Evolutionary conservation across 2,888 invertebrate genomes (phyloP).

Genomic region (Nudaria mundana): DNA sequence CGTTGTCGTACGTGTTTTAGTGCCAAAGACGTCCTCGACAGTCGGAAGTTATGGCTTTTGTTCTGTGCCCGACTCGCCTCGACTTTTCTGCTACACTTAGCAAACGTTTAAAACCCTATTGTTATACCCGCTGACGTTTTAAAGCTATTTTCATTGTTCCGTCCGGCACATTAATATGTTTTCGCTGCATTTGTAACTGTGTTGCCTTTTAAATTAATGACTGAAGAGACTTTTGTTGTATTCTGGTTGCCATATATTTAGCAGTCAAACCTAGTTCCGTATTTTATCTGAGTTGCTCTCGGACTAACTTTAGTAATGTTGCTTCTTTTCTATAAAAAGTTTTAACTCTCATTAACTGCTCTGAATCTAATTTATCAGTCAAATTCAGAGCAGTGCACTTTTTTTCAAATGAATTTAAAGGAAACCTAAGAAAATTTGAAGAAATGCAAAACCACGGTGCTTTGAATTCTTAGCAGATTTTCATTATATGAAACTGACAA

Average conservation of each 20-base stretch:
- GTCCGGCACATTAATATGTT: conserved; percentile 37
- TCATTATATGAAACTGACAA: no score
- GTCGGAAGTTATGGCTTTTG: conserved; percentile 54
- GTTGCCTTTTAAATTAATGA: conserved; percentile 5
- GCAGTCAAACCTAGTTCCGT: no score
- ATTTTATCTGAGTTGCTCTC: no score
- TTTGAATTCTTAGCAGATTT: no score
- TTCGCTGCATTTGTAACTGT: conserved; percentile 24
- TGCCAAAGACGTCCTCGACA: conserved; percentile 37
- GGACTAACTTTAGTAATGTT: no score
- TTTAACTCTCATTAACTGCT: no score
- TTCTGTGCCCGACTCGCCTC: conserved; percentile 44
- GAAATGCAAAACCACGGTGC: no score
- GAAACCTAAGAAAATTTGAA: no score
- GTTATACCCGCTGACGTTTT: conserved; percentile 55
- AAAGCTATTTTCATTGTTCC: conserved; percentile 52
- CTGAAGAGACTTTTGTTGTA: background rate
- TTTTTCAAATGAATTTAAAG: no score
- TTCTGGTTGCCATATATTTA: background rate
- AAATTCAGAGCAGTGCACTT: no score
- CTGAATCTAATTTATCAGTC: no score
- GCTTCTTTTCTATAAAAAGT: no score
- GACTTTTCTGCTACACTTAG: conserved; percentile 67
- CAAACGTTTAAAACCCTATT: conserved; percentile 63
- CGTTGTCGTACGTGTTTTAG: conserved; percentile 28